Conservation (phyloP, 2,797 vertebrate species). For the Tolypeutes matacus region DNA sequence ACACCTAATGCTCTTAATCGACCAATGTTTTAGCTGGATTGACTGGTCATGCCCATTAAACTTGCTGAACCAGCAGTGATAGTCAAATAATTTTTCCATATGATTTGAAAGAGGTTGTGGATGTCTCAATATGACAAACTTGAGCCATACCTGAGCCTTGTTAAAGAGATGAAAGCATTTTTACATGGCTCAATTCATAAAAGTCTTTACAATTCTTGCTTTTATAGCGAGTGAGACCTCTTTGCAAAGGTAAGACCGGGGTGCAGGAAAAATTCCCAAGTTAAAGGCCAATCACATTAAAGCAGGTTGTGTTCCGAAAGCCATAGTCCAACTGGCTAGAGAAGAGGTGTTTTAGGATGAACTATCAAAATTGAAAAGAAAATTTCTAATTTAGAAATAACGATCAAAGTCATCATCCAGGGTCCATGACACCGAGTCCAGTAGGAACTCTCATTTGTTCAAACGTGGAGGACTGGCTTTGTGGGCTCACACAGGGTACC, state of each 20-base stretch:
- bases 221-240: not conserved
- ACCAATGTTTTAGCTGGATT: not conserved
- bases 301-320: not conserved
- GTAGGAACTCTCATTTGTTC: not conserved
- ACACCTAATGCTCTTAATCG: not conserved
- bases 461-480: not conserved
- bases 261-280: not conserved
- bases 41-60: not conserved
- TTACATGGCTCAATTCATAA: not conserved
- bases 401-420: not conserved
- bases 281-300: not conserved
- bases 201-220: not conserved
- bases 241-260: not conserved
- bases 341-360: not conserved
- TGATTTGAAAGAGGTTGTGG: not conserved
- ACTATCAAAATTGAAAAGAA: conserved; percentile 1
- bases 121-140: not conserved
- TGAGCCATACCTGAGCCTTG: not conserved
- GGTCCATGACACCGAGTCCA: not conserved
- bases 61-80: not conserved
- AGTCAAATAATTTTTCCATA: not conserved
- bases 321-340: not conserved
- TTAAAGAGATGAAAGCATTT: conserved; percentile 5
- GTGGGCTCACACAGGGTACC: not conserved
- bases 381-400: conserved; percentile 12